Evolutionary conservation across 2,113 vertebrate genomes (phyloP).

Genomic region (Papio anubis): DNA sequence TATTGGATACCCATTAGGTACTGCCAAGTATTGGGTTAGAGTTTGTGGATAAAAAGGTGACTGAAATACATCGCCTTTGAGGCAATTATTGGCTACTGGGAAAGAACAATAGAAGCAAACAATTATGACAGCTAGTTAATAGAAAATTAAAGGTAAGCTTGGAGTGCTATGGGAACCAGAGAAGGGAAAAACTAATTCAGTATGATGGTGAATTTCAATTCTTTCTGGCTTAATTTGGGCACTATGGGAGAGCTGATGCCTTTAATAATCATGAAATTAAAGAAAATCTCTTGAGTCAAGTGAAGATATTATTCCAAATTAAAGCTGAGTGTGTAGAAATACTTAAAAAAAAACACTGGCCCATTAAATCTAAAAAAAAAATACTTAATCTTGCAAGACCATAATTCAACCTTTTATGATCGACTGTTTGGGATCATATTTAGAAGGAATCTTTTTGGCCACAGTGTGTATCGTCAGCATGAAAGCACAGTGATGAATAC

Average conservation of each 20-base stretch:
- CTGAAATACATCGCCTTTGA: neutral
- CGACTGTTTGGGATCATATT: neutral
- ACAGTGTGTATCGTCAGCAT: neutral
- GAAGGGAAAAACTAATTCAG: neutral
- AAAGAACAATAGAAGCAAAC: neutral
- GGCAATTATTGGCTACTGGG: neutral
- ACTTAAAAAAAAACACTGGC: neutral
- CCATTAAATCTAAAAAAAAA: neutral
- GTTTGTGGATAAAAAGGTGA: neutral
- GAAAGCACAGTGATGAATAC: neutral
- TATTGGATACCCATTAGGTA: neutral
- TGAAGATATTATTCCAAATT: conserved; percentile 37
- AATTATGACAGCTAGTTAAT: neutral
- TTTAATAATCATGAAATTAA: conserved; percentile 7
- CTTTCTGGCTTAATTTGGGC: neutral
- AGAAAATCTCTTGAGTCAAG: conserved; percentile 12
- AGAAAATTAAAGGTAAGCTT: neutral
- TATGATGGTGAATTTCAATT: neutral
- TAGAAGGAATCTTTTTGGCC: neutral
- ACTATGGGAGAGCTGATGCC: neutral
- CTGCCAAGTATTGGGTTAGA: neutral
- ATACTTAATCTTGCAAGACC: neutral
- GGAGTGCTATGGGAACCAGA: neutral
- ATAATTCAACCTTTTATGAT: neutral
- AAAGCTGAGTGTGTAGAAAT: neutral